Conservation (phyloP, 2,113 vertebrate genomes). For the Aix galericulata region DNA sequence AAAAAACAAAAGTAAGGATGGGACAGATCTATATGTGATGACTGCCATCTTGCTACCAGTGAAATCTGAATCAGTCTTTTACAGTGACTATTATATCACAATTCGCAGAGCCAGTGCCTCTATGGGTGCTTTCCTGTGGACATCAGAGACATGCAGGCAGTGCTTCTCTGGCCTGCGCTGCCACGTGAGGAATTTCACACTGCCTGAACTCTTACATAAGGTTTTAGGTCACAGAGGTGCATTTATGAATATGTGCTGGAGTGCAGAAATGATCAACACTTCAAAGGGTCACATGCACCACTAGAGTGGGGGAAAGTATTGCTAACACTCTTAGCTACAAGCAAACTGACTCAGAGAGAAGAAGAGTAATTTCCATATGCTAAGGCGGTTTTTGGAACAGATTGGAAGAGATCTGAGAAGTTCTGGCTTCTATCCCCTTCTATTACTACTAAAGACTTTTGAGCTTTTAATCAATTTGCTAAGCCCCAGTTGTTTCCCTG, state of each 20-base stretch:
- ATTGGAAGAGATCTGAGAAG: constrained; percentile 25
- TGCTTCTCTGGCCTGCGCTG: not conserved
- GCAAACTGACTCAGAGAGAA: constrained; percentile 34
- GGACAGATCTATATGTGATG: not conserved
- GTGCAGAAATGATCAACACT: constrained; percentile 30
- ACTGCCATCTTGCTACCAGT: not conserved
- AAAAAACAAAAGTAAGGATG: not conserved
- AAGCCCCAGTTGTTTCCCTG: not conserved
- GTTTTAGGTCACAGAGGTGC: not conserved
- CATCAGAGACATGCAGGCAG: not conserved
- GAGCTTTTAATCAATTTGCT: constrained; percentile 35
- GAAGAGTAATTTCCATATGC: constrained; percentile 50
- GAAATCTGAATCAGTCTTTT: not conserved
- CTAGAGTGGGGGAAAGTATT: not conserved
- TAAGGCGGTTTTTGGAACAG: constrained; percentile 26
- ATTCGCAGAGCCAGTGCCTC: not conserved
- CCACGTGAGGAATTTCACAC: not conserved
- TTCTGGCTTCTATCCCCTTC: constrained; percentile 9
- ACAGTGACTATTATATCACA: not conserved
- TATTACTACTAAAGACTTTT: constrained; percentile 11
- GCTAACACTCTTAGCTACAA: constrained; percentile 18
- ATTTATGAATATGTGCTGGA: not conserved
- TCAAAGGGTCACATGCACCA: constrained; percentile 4
- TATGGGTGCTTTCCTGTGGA: not conserved
- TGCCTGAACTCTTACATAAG: not conserved